phyloP scores from a whole-genome alignment of 1,140 invertebrate species.

The Bombus soroeensis region DNA sequence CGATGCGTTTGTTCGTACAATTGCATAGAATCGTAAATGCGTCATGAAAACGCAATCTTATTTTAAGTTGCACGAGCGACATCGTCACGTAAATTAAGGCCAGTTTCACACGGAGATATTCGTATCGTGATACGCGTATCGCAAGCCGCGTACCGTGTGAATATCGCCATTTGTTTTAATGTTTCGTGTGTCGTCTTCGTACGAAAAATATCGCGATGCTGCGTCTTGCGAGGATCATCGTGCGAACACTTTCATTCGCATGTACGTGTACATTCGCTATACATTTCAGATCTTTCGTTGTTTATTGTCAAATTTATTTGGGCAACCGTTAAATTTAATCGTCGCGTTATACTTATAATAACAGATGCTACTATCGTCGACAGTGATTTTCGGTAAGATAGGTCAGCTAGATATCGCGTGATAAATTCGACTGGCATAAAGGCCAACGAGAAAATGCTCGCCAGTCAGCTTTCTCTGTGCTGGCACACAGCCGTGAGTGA shows the following conservation, averaged over 20 bases:
- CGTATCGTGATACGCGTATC: too few species aligned
- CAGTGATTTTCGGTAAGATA: neutral
- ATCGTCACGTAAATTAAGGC: neutral
- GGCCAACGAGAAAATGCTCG: neutral
- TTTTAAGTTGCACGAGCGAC: neutral
- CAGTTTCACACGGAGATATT: too few species aligned
- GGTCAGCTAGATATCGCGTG: neutral
- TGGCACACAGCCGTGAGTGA: neutral
- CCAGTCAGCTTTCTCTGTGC: neutral
- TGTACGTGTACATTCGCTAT: too few species aligned
- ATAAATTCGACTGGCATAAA: neutral
- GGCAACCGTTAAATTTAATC: neutral
- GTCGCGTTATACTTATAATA: neutral
- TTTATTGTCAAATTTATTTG: neutral
- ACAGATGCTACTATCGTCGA: neutral
- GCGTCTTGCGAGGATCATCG: too few species aligned
- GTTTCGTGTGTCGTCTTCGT: neutral
- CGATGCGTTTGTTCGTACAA: neutral
- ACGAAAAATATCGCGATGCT: too few species aligned
- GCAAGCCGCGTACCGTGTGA: too few species aligned
- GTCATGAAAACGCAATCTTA: neutral
- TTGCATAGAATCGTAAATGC: neutral
- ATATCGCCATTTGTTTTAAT: neutral
- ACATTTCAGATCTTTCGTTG: neutral
- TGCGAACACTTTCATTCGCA: too few species aligned